A percentile compares a stretch with the other conserved stretches of the same genome.
Conservation (phyloP, 2,113 vertebrate genomes). For the Lepisosteus osseus region DNA sequence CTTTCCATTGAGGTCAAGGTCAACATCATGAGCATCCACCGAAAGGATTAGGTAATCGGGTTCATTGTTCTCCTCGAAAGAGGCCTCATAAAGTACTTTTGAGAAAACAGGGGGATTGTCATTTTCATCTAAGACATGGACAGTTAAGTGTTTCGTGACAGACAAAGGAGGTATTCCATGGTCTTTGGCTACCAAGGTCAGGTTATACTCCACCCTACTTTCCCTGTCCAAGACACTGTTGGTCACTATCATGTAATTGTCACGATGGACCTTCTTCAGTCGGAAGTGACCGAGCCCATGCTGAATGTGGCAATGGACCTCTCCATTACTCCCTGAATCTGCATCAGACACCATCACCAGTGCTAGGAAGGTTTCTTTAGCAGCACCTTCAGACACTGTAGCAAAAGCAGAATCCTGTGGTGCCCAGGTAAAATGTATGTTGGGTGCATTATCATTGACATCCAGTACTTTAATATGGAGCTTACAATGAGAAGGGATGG, state of each 20-base stretch:
- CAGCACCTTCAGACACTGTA: conserved; percentile 74
- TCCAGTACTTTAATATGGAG: conserved; percentile 79
- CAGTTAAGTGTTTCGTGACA: conserved; percentile 63
- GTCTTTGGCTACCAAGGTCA: conserved; percentile 76
- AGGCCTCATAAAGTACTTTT: conserved; percentile 56
- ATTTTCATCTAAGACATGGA: conserved; percentile 80
- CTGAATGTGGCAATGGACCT: conserved; percentile 68
- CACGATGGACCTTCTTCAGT: conserved; percentile 72
- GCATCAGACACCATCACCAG: conserved; percentile 80
- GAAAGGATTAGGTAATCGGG: conserved; percentile 64
- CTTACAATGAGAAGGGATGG: conserved; percentile 85
- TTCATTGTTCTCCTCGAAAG: conserved; percentile 73
- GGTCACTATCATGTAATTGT: conserved; percentile 84
- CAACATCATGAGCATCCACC: conserved; percentile 72
- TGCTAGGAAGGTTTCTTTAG: conserved; percentile 78
- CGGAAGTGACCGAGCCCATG: conserved; percentile 73
- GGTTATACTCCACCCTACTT: conserved; percentile 69
- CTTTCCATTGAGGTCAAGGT: conserved; percentile 74
- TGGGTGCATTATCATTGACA: conserved; percentile 81
- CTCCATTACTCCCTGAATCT: conserved; percentile 78
- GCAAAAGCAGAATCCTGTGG: conserved; percentile 49
- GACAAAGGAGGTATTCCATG: conserved; percentile 69
- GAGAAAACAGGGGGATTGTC: conserved; percentile 86
- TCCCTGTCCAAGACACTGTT: conserved; percentile 79
- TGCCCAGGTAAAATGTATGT: conserved; percentile 79